Conservation (phyloP, 2,113 vertebrate genomes). For the Chunga burmeisteri region DNA sequence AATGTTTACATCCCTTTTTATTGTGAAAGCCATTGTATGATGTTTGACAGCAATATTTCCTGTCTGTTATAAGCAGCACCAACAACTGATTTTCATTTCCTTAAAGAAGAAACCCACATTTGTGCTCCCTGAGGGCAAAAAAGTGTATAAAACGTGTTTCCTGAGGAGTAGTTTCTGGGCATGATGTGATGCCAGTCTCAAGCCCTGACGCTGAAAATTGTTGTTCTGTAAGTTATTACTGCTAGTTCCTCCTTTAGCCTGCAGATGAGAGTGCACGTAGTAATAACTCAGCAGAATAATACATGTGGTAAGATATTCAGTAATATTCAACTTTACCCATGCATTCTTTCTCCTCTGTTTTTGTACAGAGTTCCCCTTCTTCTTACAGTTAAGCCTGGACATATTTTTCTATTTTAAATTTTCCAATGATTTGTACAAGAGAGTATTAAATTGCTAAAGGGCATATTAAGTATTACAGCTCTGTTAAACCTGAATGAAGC, state of each 20-base stretch:
- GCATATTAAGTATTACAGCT: constrained; percentile 33
- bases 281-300: constrained; percentile 29
- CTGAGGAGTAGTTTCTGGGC: not conserved
- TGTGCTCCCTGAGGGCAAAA: not conserved
- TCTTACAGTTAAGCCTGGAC: constrained; percentile 48
- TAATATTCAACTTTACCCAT: constrained; percentile 22
- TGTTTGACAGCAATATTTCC: constrained; percentile 21
- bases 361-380: constrained; percentile 33
- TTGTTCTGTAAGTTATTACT: constrained; percentile 31
- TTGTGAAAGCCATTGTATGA: not conserved
- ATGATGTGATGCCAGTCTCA: not conserved
- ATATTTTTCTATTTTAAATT: constrained; percentile 63
- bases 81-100: constrained; percentile 6
- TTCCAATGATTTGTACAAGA: constrained; percentile 62
- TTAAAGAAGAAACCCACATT: not conserved
- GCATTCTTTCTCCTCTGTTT: constrained; percentile 59
- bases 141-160: not conserved
- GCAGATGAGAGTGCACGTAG: not conserved
- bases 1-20: not conserved
- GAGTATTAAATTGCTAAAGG: constrained; percentile 39
- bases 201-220: not conserved
- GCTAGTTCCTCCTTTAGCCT: constrained; percentile 30
- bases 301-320: constrained; percentile 49
- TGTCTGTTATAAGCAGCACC: not conserved
- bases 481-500: constrained; percentile 41